These are phyloP conservation scores for Yponomeuta cagnagella DNA, from an alignment of 2,888 invertebrate genomes.

Conservation along the genomic window DNA sequence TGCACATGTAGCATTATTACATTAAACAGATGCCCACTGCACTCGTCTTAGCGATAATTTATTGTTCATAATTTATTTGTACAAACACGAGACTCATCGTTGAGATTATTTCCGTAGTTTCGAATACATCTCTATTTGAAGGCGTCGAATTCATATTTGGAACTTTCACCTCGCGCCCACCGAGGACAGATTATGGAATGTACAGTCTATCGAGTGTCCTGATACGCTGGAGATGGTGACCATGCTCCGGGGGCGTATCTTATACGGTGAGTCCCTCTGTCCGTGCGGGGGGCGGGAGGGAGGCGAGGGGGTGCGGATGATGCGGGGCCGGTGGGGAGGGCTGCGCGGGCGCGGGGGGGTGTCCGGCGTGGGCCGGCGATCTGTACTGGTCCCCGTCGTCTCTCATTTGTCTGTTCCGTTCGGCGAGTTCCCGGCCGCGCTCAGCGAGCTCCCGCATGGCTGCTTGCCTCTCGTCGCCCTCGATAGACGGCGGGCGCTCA, in stretches of 20 bases:
- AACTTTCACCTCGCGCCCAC: conserved; percentile 17
- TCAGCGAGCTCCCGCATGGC: conserved; percentile 73
- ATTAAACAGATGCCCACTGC: conserved; percentile 39
- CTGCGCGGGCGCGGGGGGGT: conserved; percentile 45
- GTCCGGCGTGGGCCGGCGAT: conserved; percentile 48
- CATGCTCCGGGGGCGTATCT: conserved; percentile 26
- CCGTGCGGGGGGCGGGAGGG: conserved; percentile 78
- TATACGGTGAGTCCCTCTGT: conserved; percentile 86
- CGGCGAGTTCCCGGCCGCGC: conserved; percentile 70
- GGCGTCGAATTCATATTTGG: conserved; percentile 6
- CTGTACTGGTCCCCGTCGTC: conserved; percentile 57
- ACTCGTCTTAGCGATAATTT: conserved; percentile 45
- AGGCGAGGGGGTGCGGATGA: conserved; percentile 69
- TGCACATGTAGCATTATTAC: conserved; percentile 45
- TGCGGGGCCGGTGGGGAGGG: conserved; percentile 65
- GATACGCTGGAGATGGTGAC: not conserved
- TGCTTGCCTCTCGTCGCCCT: conserved; percentile 64
- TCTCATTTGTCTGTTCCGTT: conserved; percentile 69
- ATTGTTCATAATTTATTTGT: conserved; percentile 49
- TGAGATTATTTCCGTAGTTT: conserved; percentile 18
- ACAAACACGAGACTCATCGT: conserved; percentile 32
- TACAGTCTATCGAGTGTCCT: conserved; percentile 21
- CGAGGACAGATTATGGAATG: conserved; percentile 45
- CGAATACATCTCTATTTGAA: not conserved
- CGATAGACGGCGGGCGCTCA: conserved; percentile 63